These are phyloP conservation scores for Atta texana DNA, from an alignment of 1,140 invertebrate genomes.

Conservation along the genomic window DNA sequence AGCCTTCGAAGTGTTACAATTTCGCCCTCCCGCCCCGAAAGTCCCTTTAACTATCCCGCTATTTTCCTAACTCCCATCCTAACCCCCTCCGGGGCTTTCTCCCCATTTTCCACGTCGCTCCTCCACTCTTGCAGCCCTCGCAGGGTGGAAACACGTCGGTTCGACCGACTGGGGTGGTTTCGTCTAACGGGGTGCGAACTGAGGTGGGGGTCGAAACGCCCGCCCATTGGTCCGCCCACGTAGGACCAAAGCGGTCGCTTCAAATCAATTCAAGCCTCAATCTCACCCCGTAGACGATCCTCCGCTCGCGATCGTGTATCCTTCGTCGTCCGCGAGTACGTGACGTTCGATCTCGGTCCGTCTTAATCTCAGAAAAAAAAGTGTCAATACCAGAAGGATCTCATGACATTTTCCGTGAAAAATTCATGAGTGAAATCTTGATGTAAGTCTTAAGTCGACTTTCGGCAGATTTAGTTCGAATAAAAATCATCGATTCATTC, in stretches of 20 bases:
- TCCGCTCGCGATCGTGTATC: conserved; percentile 73
- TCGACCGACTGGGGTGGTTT: conserved; percentile 27
- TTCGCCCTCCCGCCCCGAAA: conserved; percentile 70
- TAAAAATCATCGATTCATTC: not conserved
- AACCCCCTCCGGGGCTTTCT: conserved; percentile 72
- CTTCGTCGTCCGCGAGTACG: conserved; percentile 59
- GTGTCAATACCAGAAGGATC: not conserved
- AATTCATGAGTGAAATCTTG: not conserved
- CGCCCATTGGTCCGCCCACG: conserved; percentile 75
- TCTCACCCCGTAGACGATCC: conserved; percentile 79
- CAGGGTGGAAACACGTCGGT: conserved; percentile 73
- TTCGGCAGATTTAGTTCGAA: not conserved
- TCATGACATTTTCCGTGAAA: not conserved
- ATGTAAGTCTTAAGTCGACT: not conserved
- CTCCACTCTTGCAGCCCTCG: conserved; percentile 56
- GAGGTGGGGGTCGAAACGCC: conserved; percentile 65
- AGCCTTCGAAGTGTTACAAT: conserved; percentile 78
- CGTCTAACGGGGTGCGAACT: conserved; percentile 32
- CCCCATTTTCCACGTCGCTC: conserved; percentile 69
- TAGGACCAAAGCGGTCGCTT: conserved; percentile 72
- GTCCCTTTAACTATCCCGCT: conserved; percentile 80
- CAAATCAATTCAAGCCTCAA: conserved; percentile 82
- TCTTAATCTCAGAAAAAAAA: conserved; percentile 27
- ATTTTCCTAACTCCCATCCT: conserved; percentile 81
- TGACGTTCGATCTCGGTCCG: not conserved